Base-by-base conservation (phyloP, 2,797 vertebrate genomes). In the Fistularia tabacaria region DNA sequence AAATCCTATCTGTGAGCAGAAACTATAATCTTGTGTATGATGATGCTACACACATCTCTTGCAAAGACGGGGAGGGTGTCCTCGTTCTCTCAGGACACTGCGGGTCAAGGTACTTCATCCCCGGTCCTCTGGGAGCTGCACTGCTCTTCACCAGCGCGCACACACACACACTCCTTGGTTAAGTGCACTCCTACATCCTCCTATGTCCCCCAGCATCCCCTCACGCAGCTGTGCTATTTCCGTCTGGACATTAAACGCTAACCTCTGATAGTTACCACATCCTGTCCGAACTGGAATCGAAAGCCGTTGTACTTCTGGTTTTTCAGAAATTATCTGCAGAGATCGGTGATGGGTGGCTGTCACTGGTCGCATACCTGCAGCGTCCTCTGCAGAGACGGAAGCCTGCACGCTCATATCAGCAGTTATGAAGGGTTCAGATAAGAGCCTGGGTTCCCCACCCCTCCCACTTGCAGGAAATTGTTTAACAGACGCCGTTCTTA, bases 131-230 rank as follows among this genome's bases (percentile, higher is more conserved):
- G 72, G 67, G 73, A 75, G 55, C 46, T 46, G 1, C 56, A 59
- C 40, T 77, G 69, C 60, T 69, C 59, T 75, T 76, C 71, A 71
- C 46, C 64, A 25, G 25, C 25, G 5, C 25, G 5, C 25, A 25
- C 25, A 68, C 46, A 3, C 63, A 36, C 51, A 10, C 36, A 67
- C 54, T 67, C 44, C 47, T 13, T 38, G 55, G 45, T 71, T 64
- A 73, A 81, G 74, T 83, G 67, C 69, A 63, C 67, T 68, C n/a
- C 51, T 15, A 38, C 68, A 38, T 62, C 54, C 47, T 54, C 73
- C 49, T 53, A 55, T 75, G 76, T 69, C 59, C 64, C 46, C 9
- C 46, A 48, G 50, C 47, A 48, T 70, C 66, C 49, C 46, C 53
- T 52, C 51, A 25, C 25, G 25, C 25, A 60, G 56, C 72, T 68